These are phyloP conservation scores for Temnopleurus reevesii DNA, from an alignment of 53 echinoderm and acorn worm species.

Conservation along the genomic window DNA sequence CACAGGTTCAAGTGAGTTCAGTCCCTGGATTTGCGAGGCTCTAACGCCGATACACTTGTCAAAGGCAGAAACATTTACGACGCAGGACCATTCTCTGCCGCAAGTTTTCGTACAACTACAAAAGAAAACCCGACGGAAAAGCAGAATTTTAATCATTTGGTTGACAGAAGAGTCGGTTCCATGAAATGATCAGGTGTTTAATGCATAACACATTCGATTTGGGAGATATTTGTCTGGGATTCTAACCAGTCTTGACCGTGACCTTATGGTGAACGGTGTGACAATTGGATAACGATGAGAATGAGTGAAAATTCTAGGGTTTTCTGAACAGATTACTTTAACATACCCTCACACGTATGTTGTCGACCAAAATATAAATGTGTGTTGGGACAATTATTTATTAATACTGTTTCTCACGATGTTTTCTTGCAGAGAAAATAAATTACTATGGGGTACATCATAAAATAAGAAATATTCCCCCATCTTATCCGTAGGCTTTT, in stretches of 20 bases:
- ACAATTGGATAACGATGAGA: neutral
- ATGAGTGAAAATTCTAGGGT: no score
- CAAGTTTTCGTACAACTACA: neutral
- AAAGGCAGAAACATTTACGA: conserved; percentile 30
- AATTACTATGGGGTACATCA: no score
- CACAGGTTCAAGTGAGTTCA: conserved; percentile 20
- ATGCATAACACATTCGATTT: neutral
- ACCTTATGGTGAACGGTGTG: neutral
- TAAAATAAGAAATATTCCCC: no score
- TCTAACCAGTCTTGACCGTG: neutral
- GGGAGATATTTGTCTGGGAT: neutral
- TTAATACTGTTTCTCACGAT: no score
- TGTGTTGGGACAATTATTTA: no score
- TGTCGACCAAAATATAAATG: no score
- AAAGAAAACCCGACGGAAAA: conserved; percentile 24
- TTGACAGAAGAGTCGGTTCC: conserved; percentile 7
- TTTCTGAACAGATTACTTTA: no score
- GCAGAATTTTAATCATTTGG: conserved; percentile 5
- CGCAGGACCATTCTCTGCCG: neutral
- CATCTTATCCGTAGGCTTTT: no score
- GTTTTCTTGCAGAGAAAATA: no score
- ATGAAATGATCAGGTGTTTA: conserved; percentile 26
- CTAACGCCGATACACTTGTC: conserved; percentile 17
- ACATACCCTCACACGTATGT: no score
- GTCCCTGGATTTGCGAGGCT: neutral